Base-by-base conservation (phyloP, 2,888 invertebrate genomes). In the Clostera curtula region DNA sequence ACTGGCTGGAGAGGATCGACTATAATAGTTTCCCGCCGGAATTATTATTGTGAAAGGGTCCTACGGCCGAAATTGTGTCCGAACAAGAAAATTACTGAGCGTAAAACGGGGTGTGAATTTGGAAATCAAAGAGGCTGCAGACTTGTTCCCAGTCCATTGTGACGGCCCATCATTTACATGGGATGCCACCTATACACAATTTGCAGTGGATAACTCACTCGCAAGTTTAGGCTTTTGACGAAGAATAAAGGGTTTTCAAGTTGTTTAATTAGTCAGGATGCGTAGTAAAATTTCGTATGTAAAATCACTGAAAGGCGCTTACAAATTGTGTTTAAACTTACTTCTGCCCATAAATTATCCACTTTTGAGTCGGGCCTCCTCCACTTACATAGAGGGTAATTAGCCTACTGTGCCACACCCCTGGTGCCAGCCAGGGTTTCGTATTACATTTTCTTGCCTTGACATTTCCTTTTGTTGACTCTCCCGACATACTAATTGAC, bases 31-130 rank as follows among this genome's bases (percentile, higher is more conserved):
- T 77, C 76, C 64, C 69, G 56, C 59, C 64, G 64, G 76, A 76
- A 82, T 79, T 80, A 77, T 80, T 79, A 80, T 82, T 74, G 73
- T 72, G 80, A 73, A 68, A 72, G 76, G 61, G 45, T 43, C 48
- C 42, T 15, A 43, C 40, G 36, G 49, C 55, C 63, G 59, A 73
- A 77, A 80, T 79, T 80, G 79, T 82, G 80, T 77, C 80, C 80
- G 80, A 79, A 77, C 79, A 82, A 83, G 82, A 82, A 83, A 83
- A 83, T 83, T 83, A 82, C 73, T 77, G 72, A 77, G 82, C 82
- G 80, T 80, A 75, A 82, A 80, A 72, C 77, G 63, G 83, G 80
- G 80, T 80, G 82, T 71, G 77, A 79, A 79, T 79, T 76, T 72
- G 71, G 64, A 67, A 80, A 79, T 75, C 79, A 80, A 79, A 79